Conservation (phyloP, 92 coral and sea anemone species). For the Heliopora coerulea region DNA sequence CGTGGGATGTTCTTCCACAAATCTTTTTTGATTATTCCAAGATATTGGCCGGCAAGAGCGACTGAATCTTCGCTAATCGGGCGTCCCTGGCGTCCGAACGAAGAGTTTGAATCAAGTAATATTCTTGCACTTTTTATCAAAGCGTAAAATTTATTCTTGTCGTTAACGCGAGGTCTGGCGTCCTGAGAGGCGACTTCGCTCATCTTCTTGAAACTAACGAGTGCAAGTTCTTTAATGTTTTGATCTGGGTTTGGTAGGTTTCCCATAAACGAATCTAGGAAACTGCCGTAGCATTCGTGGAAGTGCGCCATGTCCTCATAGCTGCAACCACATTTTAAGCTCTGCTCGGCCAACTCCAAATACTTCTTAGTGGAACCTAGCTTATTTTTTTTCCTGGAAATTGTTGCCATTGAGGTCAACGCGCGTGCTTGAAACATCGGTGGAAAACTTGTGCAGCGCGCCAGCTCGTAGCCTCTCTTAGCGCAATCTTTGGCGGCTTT, state of each 20-base stretch:
- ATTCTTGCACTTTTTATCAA: constrained; percentile 9
- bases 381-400: neutral
- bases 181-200: constrained; percentile 15
- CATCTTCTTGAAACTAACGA: constrained; percentile 13
- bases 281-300: constrained; percentile 21
- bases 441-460: constrained; percentile 17
- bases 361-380: constrained; percentile 1
- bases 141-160: constrained; percentile 11
- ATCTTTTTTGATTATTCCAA: constrained; percentile 11
- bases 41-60: neutral
- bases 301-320: constrained; percentile 16
- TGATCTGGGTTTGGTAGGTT: neutral
- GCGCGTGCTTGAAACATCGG: constrained; percentile 25
- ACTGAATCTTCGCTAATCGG: neutral
- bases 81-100: constrained; percentile 11
- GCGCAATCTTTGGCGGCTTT: neutral
- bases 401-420: neutral
- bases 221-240: constrained; percentile 9
- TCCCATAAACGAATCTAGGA: constrained; percentile 25
- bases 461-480: constrained; percentile 3
- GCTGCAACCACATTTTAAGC: neutral
- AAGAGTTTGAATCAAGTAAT: constrained; percentile 12
- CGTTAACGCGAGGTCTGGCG: constrained; percentile 4
- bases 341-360: constrained; percentile 12
- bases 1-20: constrained; percentile 14